These are phyloP conservation scores for Alauda arvensis DNA, from an alignment of 2,797 vertebrate genomes.

Conservation along the genomic window DNA sequence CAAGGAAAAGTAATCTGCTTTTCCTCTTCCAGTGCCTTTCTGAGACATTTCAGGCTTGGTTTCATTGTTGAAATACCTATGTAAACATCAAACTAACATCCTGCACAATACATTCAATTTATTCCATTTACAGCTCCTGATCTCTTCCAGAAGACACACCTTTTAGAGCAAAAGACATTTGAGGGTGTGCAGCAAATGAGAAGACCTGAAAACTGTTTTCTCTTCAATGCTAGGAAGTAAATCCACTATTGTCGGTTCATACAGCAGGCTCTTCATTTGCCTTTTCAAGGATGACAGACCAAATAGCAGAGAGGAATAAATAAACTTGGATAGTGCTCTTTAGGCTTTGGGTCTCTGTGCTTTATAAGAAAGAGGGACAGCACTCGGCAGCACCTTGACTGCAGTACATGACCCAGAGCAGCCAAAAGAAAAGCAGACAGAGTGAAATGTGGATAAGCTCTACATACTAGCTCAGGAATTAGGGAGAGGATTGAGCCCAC, in stretches of 20 bases:
- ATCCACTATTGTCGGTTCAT: not conserved
- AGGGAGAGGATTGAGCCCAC: not conserved
- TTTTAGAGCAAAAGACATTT: not conserved
- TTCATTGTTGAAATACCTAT: not conserved
- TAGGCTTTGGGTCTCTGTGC: not conserved
- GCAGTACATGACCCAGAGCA: not conserved
- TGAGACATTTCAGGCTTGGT: not conserved
- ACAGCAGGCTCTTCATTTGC: not conserved
- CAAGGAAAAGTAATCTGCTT: not conserved
- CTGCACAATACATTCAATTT: not conserved
- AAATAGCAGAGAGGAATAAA: not conserved
- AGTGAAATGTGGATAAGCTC: not conserved
- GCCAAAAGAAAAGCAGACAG: not conserved
- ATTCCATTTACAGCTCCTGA: not conserved
- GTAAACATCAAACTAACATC: not conserved
- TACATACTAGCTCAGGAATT: accelerated
- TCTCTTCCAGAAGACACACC: not conserved
- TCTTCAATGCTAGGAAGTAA: not conserved
- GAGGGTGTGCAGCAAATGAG: not conserved
- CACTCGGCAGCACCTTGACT: not conserved
- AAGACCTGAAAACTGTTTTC: not conserved
- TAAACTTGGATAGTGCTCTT: not conserved
- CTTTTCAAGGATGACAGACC: not conserved
- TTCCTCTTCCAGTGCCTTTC: not conserved
- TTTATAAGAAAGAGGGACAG: accelerated